Evolutionary conservation across 2,888 invertebrate genomes (phyloP).

Genomic region (Loripinus fragilis): DNA sequence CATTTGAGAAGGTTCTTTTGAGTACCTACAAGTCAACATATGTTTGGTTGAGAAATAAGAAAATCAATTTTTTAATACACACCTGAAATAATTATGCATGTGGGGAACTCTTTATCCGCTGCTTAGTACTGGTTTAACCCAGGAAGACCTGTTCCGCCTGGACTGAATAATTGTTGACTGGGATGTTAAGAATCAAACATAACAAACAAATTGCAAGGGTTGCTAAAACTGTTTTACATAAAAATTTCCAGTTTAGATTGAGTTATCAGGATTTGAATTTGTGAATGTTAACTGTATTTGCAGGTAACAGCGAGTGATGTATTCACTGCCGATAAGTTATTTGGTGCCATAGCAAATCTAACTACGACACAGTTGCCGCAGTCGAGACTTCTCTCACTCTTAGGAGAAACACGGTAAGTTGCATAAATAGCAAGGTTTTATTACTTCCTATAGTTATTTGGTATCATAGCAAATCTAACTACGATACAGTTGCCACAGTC

Average conservation of each 20-base stretch:
- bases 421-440: constrained; percentile 75
- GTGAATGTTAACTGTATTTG: constrained; percentile 18
- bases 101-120: too few species aligned
- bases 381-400: constrained; percentile 75
- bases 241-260: background rate
- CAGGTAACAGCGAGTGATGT: constrained; percentile 81
- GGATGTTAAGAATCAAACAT: too few species aligned
- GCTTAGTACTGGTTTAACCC: too few species aligned
- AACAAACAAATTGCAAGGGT: too few species aligned
- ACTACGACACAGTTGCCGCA: constrained; percentile 76
- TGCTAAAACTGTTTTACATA: too few species aligned
- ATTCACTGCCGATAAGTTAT: constrained; percentile 80
- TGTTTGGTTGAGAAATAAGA: too few species aligned
- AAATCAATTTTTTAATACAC: too few species aligned
- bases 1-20: too few species aligned
- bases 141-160: too few species aligned
- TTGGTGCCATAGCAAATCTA: constrained; percentile 77
- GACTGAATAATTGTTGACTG: too few species aligned
- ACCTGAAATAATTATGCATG: too few species aligned
- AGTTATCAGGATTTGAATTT: background rate
- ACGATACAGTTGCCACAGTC: constrained; percentile 77
- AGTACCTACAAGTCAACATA: too few species aligned
- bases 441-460: constrained; percentile 81
- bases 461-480: constrained; percentile 74
- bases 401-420: constrained; percentile 77